These are phyloP conservation scores for Troilus luridus DNA, from an alignment of 2,888 invertebrate genomes.

Conservation along the genomic window DNA sequence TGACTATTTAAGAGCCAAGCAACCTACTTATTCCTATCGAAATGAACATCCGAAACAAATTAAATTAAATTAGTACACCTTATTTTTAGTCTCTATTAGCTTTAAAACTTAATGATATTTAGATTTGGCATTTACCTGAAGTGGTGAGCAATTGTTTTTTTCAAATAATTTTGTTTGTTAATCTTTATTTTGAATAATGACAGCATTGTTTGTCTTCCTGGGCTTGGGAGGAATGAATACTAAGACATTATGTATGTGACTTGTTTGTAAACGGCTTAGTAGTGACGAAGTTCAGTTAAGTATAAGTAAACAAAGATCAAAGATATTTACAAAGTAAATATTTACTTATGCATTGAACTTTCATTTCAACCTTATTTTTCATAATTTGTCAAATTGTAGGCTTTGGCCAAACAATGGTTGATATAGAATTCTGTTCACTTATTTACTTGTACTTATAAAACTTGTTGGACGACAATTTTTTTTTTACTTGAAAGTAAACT, in stretches of 20 bases:
- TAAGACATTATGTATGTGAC: not conserved
- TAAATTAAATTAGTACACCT: too few species aligned
- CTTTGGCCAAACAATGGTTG: too few species aligned
- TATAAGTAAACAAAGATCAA: not conserved
- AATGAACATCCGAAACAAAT: too few species aligned
- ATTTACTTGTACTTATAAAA: too few species aligned
- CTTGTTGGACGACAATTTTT: too few species aligned
- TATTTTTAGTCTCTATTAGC: not conserved
- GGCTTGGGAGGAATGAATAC: not conserved
- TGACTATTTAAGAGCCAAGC: too few species aligned
- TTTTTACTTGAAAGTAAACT: too few species aligned
- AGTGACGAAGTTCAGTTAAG: not conserved
- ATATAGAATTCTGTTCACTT: too few species aligned
- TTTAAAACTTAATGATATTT: not conserved
- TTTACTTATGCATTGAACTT: not conserved
- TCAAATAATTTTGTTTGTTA: not conserved
- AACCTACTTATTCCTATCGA: too few species aligned
- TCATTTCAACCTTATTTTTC: not conserved
- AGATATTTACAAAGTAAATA: not conserved
- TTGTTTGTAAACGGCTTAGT: not conserved
- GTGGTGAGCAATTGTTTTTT: not conserved
- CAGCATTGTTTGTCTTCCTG: not conserved
- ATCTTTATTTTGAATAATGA: not conserved
- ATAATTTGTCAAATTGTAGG: not conserved
- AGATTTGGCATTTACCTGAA: not conserved